Conservation (phyloP, 2,888 invertebrate species). For the Drosophila seclusa region DNA sequence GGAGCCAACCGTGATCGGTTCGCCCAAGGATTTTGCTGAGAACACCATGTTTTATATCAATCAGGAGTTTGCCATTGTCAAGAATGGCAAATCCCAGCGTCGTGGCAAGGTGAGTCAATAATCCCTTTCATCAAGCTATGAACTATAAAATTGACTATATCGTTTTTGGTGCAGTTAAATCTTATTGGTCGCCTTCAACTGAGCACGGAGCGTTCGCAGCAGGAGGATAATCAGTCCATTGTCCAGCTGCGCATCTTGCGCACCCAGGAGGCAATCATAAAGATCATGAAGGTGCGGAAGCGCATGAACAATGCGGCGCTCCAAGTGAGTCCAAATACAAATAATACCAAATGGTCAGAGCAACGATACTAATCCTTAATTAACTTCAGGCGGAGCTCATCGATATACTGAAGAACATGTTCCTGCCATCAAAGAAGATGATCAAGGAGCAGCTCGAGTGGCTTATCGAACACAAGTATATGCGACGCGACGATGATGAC, state of each 20-base stretch:
- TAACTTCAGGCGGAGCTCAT: conserved; percentile 93
- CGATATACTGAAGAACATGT: conserved; percentile 99
- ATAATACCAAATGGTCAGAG: neutral
- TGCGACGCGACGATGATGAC: conserved; percentile 97
- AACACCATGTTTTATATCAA: conserved; percentile 98
- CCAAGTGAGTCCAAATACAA: conserved; percentile 87
- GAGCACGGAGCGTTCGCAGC: conserved; percentile 96
- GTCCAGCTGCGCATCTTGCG: conserved; percentile 97
- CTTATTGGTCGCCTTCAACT: conserved; percentile 97
- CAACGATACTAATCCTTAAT: neutral
- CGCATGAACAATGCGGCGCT: conserved; percentile 96
- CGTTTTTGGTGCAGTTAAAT: conserved; percentile 88
- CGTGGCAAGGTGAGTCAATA: conserved; percentile 90
- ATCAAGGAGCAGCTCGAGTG: conserved; percentile 99
- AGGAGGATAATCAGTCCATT: conserved; percentile 99
- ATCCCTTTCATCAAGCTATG: neutral
- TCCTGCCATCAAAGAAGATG: conserved; percentile 99
- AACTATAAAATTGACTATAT: neutral
- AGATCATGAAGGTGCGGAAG: conserved; percentile 99
- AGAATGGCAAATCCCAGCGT: conserved; percentile 97
- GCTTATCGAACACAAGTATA: conserved; percentile 99
- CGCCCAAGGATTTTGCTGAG: conserved; percentile 97
- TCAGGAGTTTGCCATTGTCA: conserved; percentile 97
- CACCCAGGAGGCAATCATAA: conserved; percentile 98
- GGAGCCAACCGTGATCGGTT: conserved; percentile 90